Conservation (phyloP, 1,140 invertebrate genomes). For the Drosophila seguyi region DNA sequence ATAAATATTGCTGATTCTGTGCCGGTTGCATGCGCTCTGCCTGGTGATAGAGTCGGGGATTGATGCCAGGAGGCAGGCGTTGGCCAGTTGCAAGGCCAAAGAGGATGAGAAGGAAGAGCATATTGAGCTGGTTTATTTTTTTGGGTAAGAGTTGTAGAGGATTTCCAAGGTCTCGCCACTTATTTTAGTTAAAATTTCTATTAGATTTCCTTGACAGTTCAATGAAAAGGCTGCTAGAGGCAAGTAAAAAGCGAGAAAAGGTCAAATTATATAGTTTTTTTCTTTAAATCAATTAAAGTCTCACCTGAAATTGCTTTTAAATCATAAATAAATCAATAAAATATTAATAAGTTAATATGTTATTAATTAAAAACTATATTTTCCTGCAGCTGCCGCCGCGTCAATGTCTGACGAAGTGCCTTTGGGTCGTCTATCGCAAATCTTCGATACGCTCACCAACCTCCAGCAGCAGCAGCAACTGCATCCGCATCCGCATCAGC, state of each 20-base stretch:
- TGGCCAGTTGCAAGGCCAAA: slow-evolving; percentile 67
- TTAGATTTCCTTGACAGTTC: not conserved
- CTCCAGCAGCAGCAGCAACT: slow-evolving; percentile 87
- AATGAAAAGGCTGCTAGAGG: not conserved
- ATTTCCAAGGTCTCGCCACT: not conserved
- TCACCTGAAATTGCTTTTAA: not conserved
- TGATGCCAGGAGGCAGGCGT: slow-evolving; percentile 88
- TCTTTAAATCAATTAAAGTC: not conserved
- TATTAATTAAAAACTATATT: not conserved
- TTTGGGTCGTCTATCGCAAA: slow-evolving; percentile 90
- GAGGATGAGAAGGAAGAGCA: not conserved
- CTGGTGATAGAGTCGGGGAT: slow-evolving; percentile 88
- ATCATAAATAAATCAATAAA: too few relatives aligned
- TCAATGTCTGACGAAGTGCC: slow-evolving; percentile 87
- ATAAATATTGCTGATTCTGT: slow-evolving; percentile 50
- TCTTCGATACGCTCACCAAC: slow-evolving; percentile 91
- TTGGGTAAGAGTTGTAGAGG: slow-evolving; percentile 14
- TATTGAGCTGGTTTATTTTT: too few relatives aligned
- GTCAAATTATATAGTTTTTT: not conserved
- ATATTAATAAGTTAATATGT: not conserved
- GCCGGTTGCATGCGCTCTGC: slow-evolving; percentile 63
- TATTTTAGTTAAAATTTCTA: not conserved
- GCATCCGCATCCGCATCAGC: slow-evolving; percentile 45
- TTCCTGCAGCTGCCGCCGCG: slow-evolving; percentile 30
- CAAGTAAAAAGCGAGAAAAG: rapidly evolving